Evolutionary conservation across 1,140 invertebrate species (phyloP), one percentile per base, ranked within the genome.

Genomic region (Condylostylus longicornis): DNA sequence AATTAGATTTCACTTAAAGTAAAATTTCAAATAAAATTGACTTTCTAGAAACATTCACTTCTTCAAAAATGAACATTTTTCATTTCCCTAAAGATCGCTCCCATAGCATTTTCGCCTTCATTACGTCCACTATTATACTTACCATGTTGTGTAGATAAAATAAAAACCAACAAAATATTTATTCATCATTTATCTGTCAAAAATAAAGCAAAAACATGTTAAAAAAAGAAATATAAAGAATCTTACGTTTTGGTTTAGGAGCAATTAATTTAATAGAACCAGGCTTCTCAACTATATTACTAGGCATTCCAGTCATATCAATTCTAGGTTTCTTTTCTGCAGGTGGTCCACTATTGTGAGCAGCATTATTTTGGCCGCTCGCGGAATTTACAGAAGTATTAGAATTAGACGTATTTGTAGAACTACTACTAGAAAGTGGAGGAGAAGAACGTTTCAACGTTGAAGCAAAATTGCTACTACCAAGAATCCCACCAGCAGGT

Each of bases 241-340:
- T 81, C 83, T 83, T 77, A 89, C 86, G 79, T 73, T 85, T 87
- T 42, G 79, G 78, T 70, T 86, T 87, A 41, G 82, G 70, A 43
- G 83, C 74, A 51, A 87, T 86, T 29, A 87, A 61, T 68, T 88
- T 89, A 42, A 85, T 84, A 38, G 75, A 67, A 41, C 79, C 80
- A 29, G 77, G 77, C 53, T 80, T 74, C 48, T 83, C 80, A 27
- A 71, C 48, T 15, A 50, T 51, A 5, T 45, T 64, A 3, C 45
- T 50, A 18, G 49, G 41, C 44, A 62, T 38, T 58, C 40, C 46
- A 33, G 37, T 56, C 6, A 68, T 50, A 65, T 54, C 54, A 42
- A 74, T 64, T 59, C 79, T 81, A 10, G 72, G 53, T 54, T 82
- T 84, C 62, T 89, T 89, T 47, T 86, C 83, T 29, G 72, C 64